Evolutionary conservation across 2,888 invertebrate species (phyloP).

Genomic region (Harmothoe impar): DNA sequence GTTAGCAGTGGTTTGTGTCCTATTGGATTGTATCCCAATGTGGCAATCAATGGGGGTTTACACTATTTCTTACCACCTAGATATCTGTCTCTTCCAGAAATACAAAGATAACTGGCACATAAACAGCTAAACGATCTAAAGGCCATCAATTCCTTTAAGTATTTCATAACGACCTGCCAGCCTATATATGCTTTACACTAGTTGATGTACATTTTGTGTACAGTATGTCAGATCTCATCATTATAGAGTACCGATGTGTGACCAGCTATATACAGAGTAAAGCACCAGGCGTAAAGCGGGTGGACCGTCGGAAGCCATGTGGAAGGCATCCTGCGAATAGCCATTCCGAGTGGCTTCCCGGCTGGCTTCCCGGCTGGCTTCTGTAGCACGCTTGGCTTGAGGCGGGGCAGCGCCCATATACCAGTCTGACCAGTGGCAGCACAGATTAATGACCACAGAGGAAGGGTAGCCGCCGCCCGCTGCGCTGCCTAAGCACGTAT

Average conservation of each 20-base stretch:
- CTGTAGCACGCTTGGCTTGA: conserved; percentile 31
- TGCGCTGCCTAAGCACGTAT: background rate
- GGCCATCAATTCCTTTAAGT: no score
- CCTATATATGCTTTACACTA: background rate
- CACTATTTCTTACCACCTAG: no score
- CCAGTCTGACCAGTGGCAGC: background rate
- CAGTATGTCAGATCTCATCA: background rate
- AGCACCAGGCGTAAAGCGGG: background rate
- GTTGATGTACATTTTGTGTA: background rate
- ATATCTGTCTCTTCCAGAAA: no score
- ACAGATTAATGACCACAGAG: background rate
- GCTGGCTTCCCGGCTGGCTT: background rate
- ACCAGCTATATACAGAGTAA: background rate
- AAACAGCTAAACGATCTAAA: no score
- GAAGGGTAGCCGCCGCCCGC: background rate
- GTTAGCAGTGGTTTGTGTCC: no score
- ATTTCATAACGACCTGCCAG: no score
- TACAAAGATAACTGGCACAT: no score
- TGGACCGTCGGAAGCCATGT: background rate
- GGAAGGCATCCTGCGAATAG: background rate
- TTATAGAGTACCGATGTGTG: background rate
- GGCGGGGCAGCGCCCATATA: background rate
- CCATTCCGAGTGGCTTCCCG: conserved; percentile 47
- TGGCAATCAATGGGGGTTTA: no score
- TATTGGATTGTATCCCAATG: no score